Evolutionary conservation across 2,113 vertebrate genomes (phyloP), one percentile per base, ranked within the genome.

Genomic region (Oryzias melastigma): DNA sequence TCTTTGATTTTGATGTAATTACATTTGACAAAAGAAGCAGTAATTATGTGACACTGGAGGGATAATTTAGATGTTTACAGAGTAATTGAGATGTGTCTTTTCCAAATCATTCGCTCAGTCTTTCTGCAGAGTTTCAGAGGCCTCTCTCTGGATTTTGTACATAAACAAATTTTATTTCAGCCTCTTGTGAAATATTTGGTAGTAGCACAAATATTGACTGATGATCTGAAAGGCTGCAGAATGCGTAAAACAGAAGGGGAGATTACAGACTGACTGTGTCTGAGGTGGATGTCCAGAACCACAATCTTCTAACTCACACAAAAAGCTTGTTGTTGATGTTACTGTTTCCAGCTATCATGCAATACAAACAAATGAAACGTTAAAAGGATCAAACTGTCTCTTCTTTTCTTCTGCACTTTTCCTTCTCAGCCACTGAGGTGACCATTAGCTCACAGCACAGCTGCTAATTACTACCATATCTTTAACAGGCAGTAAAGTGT

Each of bases 401-500:
- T 2, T 42, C 14, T 42, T n/a, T 68, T 70, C 47, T 64, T 65
- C 68, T 60, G 40, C 54, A 27, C 27, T 19, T 25, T 65, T 80
- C 58, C 27, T 62, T 64, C 78, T 52, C 57, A 58, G 71, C 68
- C 52, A 44, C 54, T 25, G 72, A 13, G 12, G 72, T 83, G 83
- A 79, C 78, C 69, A 71, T 83, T 67, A 64, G 70, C 57, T 43
- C 70, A 59, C 5, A 64, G 69, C 7, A 52, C 64, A 52, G 18
- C 52, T 71, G 52, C 43, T 85, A 75, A 81, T 81, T 77, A 81
- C 75, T 63, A 75, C 70, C 81, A 68, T 73, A 50, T 83, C 83
- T 71, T 75, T 83, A 74, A 79, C 78, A 81, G 76, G 73, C 75
- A 70, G 56, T 86, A 75, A 79, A 81, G 50, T 72, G 62, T 53